Conservation (phyloP, 2,888 invertebrate species). For the Xanthorhoe designata region DNA sequence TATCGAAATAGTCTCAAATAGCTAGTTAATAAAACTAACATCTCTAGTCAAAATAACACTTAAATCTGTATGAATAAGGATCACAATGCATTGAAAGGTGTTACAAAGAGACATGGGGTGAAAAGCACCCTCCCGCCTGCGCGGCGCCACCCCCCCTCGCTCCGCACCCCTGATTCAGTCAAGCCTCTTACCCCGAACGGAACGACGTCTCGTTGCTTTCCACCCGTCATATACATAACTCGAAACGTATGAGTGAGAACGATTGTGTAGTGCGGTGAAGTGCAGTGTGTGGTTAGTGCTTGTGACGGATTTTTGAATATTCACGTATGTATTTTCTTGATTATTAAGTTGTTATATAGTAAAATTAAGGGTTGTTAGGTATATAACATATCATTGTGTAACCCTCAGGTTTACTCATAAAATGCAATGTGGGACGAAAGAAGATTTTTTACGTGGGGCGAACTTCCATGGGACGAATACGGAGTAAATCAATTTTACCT, state of each 20-base stretch:
- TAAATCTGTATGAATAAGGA: background rate
- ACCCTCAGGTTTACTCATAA: no score
- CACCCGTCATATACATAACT: constrained; percentile 24
- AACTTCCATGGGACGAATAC: no score
- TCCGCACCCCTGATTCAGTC: constrained; percentile 57
- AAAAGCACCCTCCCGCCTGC: constrained; percentile 55
- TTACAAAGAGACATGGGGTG: constrained; percentile 21
- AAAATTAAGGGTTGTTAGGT: no score
- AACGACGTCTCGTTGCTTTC: constrained; percentile 50
- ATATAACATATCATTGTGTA: no score
- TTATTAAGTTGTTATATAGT: background rate
- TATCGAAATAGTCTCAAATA: no score
- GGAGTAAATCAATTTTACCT: no score
- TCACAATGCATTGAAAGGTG: constrained; percentile 1
- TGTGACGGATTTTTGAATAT: constrained; percentile 4
- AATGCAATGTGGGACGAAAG: no score
- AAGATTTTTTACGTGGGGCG: no score
- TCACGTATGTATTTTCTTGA: background rate
- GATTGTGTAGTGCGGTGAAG: constrained; percentile 26
- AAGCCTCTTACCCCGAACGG: constrained; percentile 50
- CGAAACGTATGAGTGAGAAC: constrained; percentile 17
- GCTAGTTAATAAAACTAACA: background rate
- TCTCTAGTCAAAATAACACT: background rate
- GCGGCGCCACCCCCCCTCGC: constrained; percentile 55
- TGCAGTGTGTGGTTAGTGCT: constrained; percentile 24